Evolutionary conservation across 1,140 invertebrate species (phyloP).

Genomic region (Trichoplusia ni): DNA sequence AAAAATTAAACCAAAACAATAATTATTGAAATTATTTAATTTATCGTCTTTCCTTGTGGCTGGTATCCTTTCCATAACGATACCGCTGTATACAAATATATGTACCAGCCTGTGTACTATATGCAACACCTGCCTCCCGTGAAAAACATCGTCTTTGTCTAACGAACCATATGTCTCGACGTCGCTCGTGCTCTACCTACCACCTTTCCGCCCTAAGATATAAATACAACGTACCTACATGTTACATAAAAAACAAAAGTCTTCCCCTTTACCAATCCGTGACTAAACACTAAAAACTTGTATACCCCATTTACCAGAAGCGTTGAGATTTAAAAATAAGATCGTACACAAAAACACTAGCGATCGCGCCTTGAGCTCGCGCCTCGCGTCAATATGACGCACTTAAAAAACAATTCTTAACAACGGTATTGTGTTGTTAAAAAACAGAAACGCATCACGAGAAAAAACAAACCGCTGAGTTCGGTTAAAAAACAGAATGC

Average conservation of each 20-base stretch:
- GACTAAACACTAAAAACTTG: constrained; percentile 70
- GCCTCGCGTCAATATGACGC: constrained; percentile 72
- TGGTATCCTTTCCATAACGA: no score
- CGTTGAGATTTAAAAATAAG: constrained; percentile 67
- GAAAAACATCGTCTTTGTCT: constrained; percentile 49
- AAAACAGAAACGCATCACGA: constrained; percentile 73
- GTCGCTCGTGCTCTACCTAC: constrained; percentile 47
- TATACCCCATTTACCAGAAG: constrained; percentile 58
- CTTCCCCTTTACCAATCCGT: constrained; percentile 65
- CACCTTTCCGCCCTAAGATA: constrained; percentile 30
- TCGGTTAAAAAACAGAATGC: constrained; percentile 76
- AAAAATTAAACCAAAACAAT: no score
- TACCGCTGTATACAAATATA: no score
- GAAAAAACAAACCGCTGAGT: constrained; percentile 78
- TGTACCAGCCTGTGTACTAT: constrained; percentile 8
- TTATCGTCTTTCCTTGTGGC: no score
- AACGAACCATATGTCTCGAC: constrained; percentile 58
- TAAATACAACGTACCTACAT: constrained; percentile 44
- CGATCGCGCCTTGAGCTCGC: constrained; percentile 59
- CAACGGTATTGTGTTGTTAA: constrained; percentile 77
- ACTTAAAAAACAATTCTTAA: constrained; percentile 76
- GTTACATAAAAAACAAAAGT: constrained; percentile 46
- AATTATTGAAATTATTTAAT: no score
- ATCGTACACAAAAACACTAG: constrained; percentile 56
- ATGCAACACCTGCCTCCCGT: constrained; percentile 45